Percentiles rank a stretch among this genome's conserved stretches.
Evolutionary conservation across 2,113 vertebrate genomes (phyloP).

Genomic region (Rhinolophus sinicus): DNA sequence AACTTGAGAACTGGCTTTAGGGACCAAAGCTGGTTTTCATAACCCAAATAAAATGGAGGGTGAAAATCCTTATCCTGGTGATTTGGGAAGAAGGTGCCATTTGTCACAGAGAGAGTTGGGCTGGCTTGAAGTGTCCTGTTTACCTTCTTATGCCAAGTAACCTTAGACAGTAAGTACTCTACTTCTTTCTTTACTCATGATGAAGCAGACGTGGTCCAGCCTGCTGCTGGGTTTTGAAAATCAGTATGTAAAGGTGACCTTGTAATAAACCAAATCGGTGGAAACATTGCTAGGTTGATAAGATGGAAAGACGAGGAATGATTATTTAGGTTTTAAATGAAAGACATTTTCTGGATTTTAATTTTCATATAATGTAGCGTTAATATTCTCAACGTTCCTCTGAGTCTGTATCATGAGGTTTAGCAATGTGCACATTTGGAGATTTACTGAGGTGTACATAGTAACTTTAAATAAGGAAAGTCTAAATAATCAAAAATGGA

Average conservation of each 20-base stretch:
- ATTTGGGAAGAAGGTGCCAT: neutral
- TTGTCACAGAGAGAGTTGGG: neutral
- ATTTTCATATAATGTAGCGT: neutral
- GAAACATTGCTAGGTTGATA: neutral
- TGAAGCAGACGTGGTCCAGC: neutral
- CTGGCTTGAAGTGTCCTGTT: neutral
- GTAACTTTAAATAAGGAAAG: neutral
- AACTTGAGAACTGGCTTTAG: neutral
- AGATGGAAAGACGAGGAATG: neutral
- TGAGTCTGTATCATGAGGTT: neutral
- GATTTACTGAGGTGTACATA: neutral
- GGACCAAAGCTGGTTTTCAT: neutral
- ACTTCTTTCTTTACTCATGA: neutral
- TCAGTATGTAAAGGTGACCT: neutral
- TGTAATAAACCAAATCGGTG: neutral
- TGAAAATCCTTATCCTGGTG: neutral
- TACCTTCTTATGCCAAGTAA: neutral
- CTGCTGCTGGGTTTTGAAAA: neutral
- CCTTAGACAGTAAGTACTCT: neutral
- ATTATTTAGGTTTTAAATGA: neutral
- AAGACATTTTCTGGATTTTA: constrained; percentile 33
- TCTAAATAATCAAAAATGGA: neutral
- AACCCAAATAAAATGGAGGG: neutral
- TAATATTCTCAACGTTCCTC: neutral
- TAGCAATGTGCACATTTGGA: neutral